Percentiles rank a stretch among this genome's conserved stretches.
Evolutionary conservation across 2,888 invertebrate genomes (phyloP).

Genomic region (Lithosia quadra): DNA sequence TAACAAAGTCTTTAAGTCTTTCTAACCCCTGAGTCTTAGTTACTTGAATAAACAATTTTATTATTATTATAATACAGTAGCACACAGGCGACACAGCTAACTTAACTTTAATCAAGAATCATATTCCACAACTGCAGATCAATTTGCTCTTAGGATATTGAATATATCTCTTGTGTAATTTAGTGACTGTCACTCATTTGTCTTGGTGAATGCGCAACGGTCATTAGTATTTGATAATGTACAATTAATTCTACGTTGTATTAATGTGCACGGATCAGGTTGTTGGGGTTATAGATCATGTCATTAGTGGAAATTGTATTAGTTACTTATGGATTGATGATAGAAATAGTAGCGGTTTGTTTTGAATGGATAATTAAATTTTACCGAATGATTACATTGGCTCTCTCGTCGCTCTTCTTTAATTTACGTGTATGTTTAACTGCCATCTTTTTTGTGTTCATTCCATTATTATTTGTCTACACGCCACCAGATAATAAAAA

Average conservation of each 20-base stretch:
- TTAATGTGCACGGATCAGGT: conserved; percentile 32
- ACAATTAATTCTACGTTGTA: conserved; percentile 40
- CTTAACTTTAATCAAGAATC: neutral
- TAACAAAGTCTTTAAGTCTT: no score
- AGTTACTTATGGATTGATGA: neutral
- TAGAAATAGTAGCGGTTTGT: neutral
- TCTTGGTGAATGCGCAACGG: conserved; percentile 18
- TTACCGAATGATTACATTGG: no score
- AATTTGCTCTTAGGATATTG: conserved; percentile 13
- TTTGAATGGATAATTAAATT: neutral
- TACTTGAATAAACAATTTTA: no score
- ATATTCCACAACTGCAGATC: neutral
- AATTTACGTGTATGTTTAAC: no score
- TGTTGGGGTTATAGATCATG: conserved; percentile 25
- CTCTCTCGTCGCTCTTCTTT: no score
- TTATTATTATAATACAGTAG: no score
- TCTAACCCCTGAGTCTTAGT: no score
- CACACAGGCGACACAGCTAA: neutral
- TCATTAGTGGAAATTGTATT: neutral
- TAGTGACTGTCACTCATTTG: conserved; percentile 35
- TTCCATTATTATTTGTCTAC: no score
- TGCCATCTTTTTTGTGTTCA: no score
- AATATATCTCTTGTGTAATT: conserved; percentile 28
- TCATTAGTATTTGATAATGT: conserved; percentile 46
- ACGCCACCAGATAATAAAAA: no score